phyloP scores from a whole-genome alignment of 2,113 vertebrate genomes.

The Microtus pennsylvanicus region DNA sequence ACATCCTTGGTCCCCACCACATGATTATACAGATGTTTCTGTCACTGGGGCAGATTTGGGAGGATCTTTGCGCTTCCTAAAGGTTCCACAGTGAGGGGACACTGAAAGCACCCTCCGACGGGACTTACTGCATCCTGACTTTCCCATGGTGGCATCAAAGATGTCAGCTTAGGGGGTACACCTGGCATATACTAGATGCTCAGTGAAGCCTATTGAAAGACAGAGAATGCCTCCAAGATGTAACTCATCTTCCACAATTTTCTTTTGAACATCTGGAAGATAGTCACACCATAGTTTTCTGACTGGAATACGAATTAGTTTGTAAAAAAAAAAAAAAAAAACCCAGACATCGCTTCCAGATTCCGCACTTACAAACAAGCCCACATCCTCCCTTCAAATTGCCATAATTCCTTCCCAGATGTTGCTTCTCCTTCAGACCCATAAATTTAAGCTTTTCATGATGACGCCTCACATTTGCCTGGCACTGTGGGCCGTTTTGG shows the following conservation, averaged over 20 bases:
- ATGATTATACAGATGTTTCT: accelerated
- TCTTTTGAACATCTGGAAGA: constrained; percentile 72
- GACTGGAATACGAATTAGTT: constrained; percentile 72
- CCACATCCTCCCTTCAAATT: constrained; percentile 65
- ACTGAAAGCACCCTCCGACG: accelerated
- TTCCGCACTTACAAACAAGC: constrained; percentile 65
- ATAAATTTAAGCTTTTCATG: constrained; percentile 73
- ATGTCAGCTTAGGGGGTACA: accelerated
- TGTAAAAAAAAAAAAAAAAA: not conserved
- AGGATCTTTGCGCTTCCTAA: not conserved
- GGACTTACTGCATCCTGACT: not conserved
- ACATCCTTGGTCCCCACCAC: accelerated
- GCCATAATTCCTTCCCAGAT: constrained; percentile 78
- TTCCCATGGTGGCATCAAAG: accelerated
- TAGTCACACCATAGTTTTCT: constrained; percentile 30
- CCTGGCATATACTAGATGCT: constrained; percentile 43
- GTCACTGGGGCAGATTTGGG: no score
- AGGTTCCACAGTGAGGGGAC: not conserved
- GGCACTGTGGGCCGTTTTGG: constrained; percentile 31
- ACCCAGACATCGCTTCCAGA: constrained; percentile 71
- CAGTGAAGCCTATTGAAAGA: constrained; percentile 12
- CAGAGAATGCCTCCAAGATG: constrained; percentile 28
- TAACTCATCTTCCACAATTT: constrained; percentile 35
- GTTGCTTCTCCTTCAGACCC: constrained; percentile 75
- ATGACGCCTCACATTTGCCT: constrained; percentile 16